phyloP scores from a whole-genome alignment of 2,113 vertebrate species.

The Verasper variegatus region DNA sequence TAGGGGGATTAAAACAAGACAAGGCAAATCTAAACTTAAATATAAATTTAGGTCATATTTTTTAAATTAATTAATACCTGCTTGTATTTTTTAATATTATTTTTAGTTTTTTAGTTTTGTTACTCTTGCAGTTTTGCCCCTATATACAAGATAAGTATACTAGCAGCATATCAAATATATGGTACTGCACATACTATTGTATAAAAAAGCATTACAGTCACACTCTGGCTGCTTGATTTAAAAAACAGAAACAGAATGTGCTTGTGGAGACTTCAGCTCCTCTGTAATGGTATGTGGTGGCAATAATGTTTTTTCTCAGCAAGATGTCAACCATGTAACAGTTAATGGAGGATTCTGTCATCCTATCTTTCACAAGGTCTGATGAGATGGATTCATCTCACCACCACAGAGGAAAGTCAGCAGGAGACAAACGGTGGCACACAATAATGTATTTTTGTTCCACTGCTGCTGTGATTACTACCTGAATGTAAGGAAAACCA shows the following conservation, averaged over 20 bases:
- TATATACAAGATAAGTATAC: neutral
- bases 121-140: neutral
- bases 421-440: slow-evolving; percentile 1
- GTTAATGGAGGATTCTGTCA: slow-evolving; percentile 43
- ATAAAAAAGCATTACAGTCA: neutral
- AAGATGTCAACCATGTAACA: slow-evolving; percentile 34
- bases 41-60: neutral
- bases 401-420: neutral
- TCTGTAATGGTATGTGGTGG: neutral
- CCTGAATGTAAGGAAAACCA: neutral
- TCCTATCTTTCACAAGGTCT: slow-evolving; percentile 33
- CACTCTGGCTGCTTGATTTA: neutral
- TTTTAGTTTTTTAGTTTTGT: neutral
- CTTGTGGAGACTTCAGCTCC: neutral
- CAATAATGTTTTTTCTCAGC: slow-evolving; percentile 32
- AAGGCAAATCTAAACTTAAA: neutral
- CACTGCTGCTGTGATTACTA: slow-evolving; percentile 10
- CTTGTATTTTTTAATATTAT: neutral
- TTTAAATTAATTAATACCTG: neutral
- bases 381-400: slow-evolving; percentile 30
- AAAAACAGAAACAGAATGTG: neutral
- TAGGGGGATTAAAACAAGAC: neutral
- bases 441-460: slow-evolving; percentile 10
- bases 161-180: neutral
- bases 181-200: neutral